phyloP scores from a whole-genome alignment of 2,113 vertebrate species.

The Steatornis caripensis region DNA sequence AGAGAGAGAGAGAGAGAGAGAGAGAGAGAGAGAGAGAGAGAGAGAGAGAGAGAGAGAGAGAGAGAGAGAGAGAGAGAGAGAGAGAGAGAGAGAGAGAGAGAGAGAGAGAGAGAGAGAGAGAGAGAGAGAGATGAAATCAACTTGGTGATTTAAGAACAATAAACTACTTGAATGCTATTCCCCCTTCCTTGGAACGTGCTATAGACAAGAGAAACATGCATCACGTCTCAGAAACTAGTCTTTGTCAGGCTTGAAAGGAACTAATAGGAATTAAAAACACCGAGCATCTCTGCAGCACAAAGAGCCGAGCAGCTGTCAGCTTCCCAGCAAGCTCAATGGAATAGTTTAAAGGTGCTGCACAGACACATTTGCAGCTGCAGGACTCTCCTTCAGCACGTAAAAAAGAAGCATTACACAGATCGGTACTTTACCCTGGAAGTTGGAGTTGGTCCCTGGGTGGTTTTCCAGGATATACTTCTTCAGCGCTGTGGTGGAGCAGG shows the following conservation, averaged over 20 bases:
- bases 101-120: not conserved
- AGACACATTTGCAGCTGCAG: not conserved
- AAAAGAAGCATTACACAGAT: not conserved
- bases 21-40: not conserved
- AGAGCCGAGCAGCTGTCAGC: not conserved
- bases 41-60: not conserved
- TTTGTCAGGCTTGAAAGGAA: slow-evolving; percentile 17
- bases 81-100: not conserved
- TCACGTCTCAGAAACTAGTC: not conserved
- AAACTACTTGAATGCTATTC: not conserved
- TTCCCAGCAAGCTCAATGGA: not conserved
- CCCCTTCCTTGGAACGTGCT: not conserved
- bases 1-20: not conserved
- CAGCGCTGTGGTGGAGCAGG: slow-evolving; percentile 91
- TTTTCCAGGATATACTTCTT: slow-evolving; percentile 90
- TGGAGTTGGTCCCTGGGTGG: slow-evolving; percentile 87
- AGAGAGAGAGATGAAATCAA: not conserved
- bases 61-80: not conserved
- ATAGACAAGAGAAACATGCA: not conserved
- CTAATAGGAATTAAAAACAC: not conserved
- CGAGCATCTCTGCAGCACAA: not conserved
- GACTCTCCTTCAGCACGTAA: not conserved
- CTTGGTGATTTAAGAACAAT: not conserved
- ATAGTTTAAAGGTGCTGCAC: not conserved
- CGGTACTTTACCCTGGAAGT: slow-evolving; percentile 81